phyloP scores from a whole-genome alignment of 2,888 invertebrate species.

The Campoplex capitator region DNA sequence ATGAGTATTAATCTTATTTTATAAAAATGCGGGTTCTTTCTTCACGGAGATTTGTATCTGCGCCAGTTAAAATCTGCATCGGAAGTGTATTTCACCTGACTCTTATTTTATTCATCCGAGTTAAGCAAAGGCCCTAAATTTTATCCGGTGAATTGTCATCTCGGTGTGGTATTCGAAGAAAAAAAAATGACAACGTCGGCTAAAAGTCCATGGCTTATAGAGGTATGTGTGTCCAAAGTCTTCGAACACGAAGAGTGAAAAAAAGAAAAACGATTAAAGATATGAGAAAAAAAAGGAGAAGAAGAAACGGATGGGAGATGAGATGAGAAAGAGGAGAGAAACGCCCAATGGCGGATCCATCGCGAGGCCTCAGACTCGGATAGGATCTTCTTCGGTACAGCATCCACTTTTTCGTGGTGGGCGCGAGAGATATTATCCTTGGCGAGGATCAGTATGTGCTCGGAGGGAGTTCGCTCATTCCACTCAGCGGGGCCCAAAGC shows the following conservation, averaged over 20 bases:
- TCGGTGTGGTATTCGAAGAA: background rate
- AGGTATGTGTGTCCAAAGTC: background rate
- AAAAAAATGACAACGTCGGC: background rate
- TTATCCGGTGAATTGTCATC: conserved; percentile 9
- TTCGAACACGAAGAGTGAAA: conserved; percentile 6
- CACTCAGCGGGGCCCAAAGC: conserved; percentile 28
- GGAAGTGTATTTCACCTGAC: background rate
- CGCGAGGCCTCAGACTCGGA: conserved; percentile 56
- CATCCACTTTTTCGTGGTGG: conserved; percentile 34
- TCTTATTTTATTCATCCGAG: background rate
- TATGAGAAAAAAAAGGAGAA: conserved; percentile 16
- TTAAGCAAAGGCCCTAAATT: conserved; percentile 12
- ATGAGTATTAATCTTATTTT: background rate
- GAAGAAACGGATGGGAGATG: conserved; percentile 18
- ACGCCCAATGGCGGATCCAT: conserved; percentile 64
- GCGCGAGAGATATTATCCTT: conserved; percentile 59
- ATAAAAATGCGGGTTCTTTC: background rate
- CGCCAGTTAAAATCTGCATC: background rate
- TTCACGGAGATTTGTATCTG: background rate
- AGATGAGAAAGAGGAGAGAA: conserved; percentile 40
- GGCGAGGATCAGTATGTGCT: conserved; percentile 51
- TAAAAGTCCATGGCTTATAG: background rate
- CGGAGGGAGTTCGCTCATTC: conserved; percentile 29
- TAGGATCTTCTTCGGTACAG: conserved; percentile 46
- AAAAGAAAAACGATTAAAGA: background rate